Evolutionary conservation across 2,888 invertebrate genomes (phyloP), one percentile per base, ranked within the genome.

Genomic region (Drosophila crucigera): DNA sequence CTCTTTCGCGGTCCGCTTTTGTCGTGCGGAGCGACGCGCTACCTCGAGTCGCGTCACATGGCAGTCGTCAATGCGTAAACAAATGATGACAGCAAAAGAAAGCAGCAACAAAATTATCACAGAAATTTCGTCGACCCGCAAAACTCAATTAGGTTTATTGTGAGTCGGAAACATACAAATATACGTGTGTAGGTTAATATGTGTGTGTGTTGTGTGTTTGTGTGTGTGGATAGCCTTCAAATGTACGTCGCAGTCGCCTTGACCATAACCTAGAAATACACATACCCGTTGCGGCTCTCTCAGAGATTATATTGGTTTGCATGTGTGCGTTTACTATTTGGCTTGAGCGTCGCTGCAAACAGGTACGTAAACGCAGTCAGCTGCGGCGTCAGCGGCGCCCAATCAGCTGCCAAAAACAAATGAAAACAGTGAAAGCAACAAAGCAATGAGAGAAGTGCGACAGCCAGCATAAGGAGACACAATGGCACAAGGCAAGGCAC

Each of bases 251-350:
- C 73, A 66, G 71, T 80, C 81, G 84, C 84, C 84, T 85, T 85
- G 84, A 89, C 84, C 84, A 85, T 85, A 86, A 89, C 84, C 84
- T 77, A 89, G 86, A 89, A 85, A 83, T 81, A 74, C 56, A 65
- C 56, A 53, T 55, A 74, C 49, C 35, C 59, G 31, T 60, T 54
- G 55, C 25, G 56, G 39, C 63, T 73, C 66, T 71, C 65, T 76
- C 70, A 37, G 55, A 60, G 75, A 67, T 70, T 68, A 47, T 47
- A 47, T 47, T 47, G 47, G 35, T 37, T 16, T 31, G 11, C 19
- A 19, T 30, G 28, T 49, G 43, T 53, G 22, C 54, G 43, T 60
- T 25, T 60, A 6, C 37, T 49, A 35, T 60, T 37, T 33, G 9
- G 53, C 53, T 39, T 79, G 68, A 66, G 47, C 47, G 72, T 63